phyloP scores from a whole-genome alignment of 2,888 invertebrate species.

The Petrolisthes cinctipes region DNA sequence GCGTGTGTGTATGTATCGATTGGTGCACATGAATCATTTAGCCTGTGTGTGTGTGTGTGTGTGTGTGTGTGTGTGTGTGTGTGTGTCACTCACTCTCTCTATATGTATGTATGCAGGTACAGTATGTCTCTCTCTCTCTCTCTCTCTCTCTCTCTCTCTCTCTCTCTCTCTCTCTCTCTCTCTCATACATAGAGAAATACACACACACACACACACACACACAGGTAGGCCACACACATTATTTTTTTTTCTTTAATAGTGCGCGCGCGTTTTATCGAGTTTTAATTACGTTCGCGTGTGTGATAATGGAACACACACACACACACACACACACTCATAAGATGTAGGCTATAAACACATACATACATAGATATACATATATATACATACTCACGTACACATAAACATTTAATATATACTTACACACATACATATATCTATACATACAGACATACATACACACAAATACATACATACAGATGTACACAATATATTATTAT shows the following conservation, averaged over 20 bases:
- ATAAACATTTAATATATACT: not conserved
- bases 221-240: not conserved
- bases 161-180: too few relatives aligned
- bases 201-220: slow-evolving; percentile 3
- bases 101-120: not conserved
- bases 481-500: not conserved
- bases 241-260: not conserved
- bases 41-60: too few relatives aligned
- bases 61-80: too few relatives aligned
- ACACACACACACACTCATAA: too few relatives aligned
- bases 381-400: not conserved
- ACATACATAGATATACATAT: not conserved
- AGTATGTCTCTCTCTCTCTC: too few relatives aligned
- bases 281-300: not conserved
- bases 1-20: too few relatives aligned
- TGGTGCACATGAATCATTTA: too few relatives aligned
- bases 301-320: too few relatives aligned
- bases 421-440: not conserved
- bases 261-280: not conserved
- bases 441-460: slow-evolving; percentile 13
- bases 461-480: slow-evolving; percentile 7
- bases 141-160: too few relatives aligned
- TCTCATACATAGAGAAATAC: not conserved
- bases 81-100: not conserved
- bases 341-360: too few relatives aligned